These are phyloP conservation scores for Trinorchestia longiramus DNA, from an alignment of 1,140 invertebrate genomes.

Conservation along the genomic window DNA sequence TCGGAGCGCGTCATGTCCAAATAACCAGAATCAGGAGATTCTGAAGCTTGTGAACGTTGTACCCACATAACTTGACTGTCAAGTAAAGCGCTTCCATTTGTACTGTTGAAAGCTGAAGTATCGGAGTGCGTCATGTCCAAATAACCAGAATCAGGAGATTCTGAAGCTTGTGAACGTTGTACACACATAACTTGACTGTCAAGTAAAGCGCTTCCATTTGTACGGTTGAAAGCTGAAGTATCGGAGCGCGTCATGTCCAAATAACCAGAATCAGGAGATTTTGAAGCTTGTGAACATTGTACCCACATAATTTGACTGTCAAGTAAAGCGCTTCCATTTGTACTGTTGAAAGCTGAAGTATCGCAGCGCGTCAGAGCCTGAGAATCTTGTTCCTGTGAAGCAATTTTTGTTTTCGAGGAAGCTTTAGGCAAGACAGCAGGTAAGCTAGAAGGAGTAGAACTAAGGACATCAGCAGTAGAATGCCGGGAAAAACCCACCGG, in stretches of 20 bases:
- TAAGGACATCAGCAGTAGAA: neutral
- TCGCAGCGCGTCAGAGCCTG: neutral
- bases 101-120: neutral
- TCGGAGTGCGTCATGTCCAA: no score
- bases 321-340: no score
- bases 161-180: no score
- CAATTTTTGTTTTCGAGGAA: neutral
- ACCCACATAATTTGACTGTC: no score
- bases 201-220: no score
- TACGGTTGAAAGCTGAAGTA: no score
- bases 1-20: slow-evolving; percentile 44
- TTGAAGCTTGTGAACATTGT: no score
- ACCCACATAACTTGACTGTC: neutral
- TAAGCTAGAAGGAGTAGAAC: neutral
- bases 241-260: no score
- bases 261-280: no score
- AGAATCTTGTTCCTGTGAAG: neutral
- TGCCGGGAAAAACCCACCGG: neutral
- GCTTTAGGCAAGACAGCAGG: neutral
- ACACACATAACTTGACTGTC: no score
- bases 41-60: neutral
- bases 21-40: slow-evolving; percentile 32
- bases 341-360: no score
- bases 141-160: no score
- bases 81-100: neutral